Conservation (phyloP, 2,888 invertebrate species). For the Acronicta alni region DNA sequence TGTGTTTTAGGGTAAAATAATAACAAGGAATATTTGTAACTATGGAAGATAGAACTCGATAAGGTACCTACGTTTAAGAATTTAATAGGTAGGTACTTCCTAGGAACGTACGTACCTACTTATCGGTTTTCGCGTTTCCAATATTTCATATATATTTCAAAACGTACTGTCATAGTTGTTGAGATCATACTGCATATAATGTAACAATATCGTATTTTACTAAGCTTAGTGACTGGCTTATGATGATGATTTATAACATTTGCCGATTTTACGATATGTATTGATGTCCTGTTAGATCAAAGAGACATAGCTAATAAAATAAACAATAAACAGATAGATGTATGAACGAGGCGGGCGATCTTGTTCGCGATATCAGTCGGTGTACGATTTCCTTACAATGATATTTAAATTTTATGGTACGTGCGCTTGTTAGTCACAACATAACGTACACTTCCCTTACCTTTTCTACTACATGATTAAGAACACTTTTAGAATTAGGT, state of each 20-base stretch:
- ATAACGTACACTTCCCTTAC: slow-evolving; percentile 44
- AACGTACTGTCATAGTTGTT: background rate
- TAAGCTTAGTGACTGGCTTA: slow-evolving; percentile 58
- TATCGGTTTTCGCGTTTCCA: background rate
- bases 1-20: no score
- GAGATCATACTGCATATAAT: slow-evolving; percentile 14
- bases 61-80: no score
- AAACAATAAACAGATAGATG: slow-evolving; percentile 69
- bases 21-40: no score
- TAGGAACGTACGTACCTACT: no score
- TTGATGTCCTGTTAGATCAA: slow-evolving; percentile 69
- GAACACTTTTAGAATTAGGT: no score
- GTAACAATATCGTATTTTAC: slow-evolving; percentile 59
- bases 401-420: slow-evolving; percentile 63
- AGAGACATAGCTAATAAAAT: slow-evolving; percentile 69
- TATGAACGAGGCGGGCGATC: slow-evolving; percentile 62
- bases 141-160: background rate
- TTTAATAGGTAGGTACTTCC: no score
- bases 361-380: slow-evolving; percentile 60
- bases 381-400: slow-evolving; percentile 65
- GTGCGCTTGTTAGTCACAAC: slow-evolving; percentile 60
- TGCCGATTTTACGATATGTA: slow-evolving; percentile 68
- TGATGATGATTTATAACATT: slow-evolving; percentile 67
- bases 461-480: slow-evolving; percentile 50
- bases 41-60: no score